Evolutionary conservation across 2,888 invertebrate species (phyloP).

Genomic region (Perizoma flavofasciatum): DNA sequence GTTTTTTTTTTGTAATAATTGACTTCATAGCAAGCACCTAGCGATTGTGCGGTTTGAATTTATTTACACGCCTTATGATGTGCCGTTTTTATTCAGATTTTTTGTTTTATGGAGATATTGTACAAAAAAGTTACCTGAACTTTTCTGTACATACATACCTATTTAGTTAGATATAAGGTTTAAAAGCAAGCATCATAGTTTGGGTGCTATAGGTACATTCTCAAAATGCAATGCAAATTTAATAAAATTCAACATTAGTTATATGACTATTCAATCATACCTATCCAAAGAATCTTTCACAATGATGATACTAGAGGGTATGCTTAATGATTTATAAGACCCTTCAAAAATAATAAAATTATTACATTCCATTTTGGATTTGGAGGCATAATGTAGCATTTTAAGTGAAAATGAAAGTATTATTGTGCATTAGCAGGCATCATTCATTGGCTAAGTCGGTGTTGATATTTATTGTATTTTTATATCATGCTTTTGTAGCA

Average conservation of each 20-base stretch:
- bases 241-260: slow-evolving; percentile 24
- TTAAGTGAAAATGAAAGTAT: slow-evolving; percentile 77
- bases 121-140: slow-evolving; percentile 78
- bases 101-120: slow-evolving; percentile 44
- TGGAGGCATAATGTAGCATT: slow-evolving; percentile 50
- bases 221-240: slow-evolving; percentile 34
- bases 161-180: slow-evolving; percentile 47
- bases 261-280: slow-evolving; percentile 32
- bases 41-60: slow-evolving; percentile 25
- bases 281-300: slow-evolving; percentile 20
- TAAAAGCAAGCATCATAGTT: slow-evolving; percentile 48
- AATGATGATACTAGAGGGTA: slow-evolving; percentile 11
- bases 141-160: slow-evolving; percentile 55
- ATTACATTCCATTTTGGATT: slow-evolving; percentile 60
- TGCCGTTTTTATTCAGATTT: slow-evolving; percentile 33
- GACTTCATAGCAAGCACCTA: slow-evolving; percentile 9
- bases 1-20: slow-evolving; percentile 8
- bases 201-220: slow-evolving; percentile 59
- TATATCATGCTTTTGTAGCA: slow-evolving; percentile 83
- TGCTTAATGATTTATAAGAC: slow-evolving; percentile 14
- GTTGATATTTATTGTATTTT: slow-evolving; percentile 84
- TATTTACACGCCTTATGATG: slow-evolving; percentile 26
- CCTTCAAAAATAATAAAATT: slow-evolving; percentile 23
- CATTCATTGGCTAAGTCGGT: slow-evolving; percentile 75
- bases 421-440: slow-evolving; percentile 76